A percentile compares a stretch with the other conserved stretches of the same genome.
phyloP scores from a whole-genome alignment of 2,888 invertebrate species.

The Opisthograptis luteolata region DNA sequence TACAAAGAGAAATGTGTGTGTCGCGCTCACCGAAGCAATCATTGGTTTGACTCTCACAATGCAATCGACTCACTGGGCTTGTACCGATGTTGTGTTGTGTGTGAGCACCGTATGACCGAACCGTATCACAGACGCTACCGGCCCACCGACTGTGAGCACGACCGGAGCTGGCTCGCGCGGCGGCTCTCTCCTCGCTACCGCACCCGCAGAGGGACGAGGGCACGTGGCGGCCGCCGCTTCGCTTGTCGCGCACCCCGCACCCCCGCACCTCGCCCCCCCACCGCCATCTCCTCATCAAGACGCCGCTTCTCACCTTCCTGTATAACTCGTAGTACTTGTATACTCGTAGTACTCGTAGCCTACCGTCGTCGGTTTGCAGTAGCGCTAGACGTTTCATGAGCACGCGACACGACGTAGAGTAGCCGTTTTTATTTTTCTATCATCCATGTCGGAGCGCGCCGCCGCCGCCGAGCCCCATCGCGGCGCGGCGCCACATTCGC shows the following conservation, averaged over 20 bases:
- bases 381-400: constrained; percentile 25
- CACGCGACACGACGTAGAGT: constrained; percentile 31
- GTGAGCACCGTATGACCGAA: constrained; percentile 31
- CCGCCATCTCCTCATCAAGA: constrained; percentile 12
- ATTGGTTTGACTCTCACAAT: constrained; percentile 47
- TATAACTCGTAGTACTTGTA: too few species aligned
- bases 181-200: constrained; percentile 29
- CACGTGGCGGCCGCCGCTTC: constrained; percentile 36
- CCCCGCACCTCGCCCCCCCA: constrained; percentile 16
- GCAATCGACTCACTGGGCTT: constrained; percentile 51
- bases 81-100: constrained; percentile 50
- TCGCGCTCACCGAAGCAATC: constrained; percentile 56
- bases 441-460: constrained; percentile 39
- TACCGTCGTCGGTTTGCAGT: constrained; percentile 5
- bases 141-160: constrained; percentile 20
- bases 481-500: constrained; percentile 33
- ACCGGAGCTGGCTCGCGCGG: constrained; percentile 31
- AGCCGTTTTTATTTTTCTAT: constrained; percentile 41
- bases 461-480: constrained; percentile 28
- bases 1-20: constrained; percentile 43
- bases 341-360: background rate
- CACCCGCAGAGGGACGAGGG: constrained; percentile 33
- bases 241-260: constrained; percentile 34
- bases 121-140: constrained; percentile 31
- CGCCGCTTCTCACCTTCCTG: constrained; percentile 2